Conservation (phyloP, 2,888 invertebrate species). For the Halictus ligatus region DNA sequence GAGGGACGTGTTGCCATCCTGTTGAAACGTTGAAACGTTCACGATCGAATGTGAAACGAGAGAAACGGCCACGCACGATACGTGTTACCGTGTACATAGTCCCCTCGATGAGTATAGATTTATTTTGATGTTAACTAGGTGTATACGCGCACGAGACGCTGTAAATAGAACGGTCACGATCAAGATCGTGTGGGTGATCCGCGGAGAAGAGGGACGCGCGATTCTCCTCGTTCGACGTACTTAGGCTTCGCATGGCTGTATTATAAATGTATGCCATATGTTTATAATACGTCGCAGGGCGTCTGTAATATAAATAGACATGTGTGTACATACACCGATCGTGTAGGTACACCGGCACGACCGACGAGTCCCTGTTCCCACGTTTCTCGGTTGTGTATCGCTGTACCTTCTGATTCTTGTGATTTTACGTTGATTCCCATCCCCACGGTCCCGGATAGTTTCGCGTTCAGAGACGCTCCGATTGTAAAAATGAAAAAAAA, state of each 20-base stretch:
- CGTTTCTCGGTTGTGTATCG: background rate
- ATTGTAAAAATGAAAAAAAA: background rate
- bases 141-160: slow-evolving; percentile 71
- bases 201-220: slow-evolving; percentile 17
- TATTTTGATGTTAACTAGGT: slow-evolving; percentile 84
- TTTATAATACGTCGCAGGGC: background rate
- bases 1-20: background rate
- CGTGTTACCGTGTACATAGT: slow-evolving; percentile 72
- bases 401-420: background rate
- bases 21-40: background rate
- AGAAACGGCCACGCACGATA: background rate
- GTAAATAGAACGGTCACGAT: slow-evolving; percentile 30
- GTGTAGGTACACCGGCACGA: background rate
- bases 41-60: background rate
- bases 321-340: slow-evolving; percentile 14
- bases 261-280: slow-evolving; percentile 11
- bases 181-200: slow-evolving; percentile 26
- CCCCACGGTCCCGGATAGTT: background rate
- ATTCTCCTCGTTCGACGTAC: slow-evolving; percentile 81
- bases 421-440: background rate
- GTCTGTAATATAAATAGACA: slow-evolving; percentile 67
- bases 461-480: background rate
- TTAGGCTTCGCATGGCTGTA: slow-evolving; percentile 77
- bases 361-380: background rate
- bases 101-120: slow-evolving; percentile 81